Base-by-base conservation (phyloP, 2,113 vertebrate genomes). In the Varanus salvator region DNA sequence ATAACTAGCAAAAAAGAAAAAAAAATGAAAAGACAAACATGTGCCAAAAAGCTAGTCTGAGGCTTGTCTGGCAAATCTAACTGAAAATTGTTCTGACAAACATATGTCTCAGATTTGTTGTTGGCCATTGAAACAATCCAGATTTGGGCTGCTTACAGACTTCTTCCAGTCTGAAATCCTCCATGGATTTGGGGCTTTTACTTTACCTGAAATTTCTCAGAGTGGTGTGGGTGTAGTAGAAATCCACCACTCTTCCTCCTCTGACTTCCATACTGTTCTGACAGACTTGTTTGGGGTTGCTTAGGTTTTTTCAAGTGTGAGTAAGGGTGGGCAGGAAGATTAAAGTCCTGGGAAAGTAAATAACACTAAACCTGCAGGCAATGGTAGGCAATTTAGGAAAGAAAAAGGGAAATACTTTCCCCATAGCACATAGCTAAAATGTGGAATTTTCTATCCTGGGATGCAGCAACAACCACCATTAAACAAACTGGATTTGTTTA, bases 41-140 rank as follows among this genome's bases (percentile, higher is more conserved):
- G 9, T 84, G 83, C 83, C 64, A 84, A 69, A 69, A 38, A 27
- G 71, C 83, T 12, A 86, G 52, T 86, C 50, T 34, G 48, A 54
- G 31, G 84, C 21, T n/a, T 57, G 25, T 66, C 75, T 87, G 74
- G 57, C 74, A 87, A 87, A 78, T 50, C 25, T 66, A 48, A 34
- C 19, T 23, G 69, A 85, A 85, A 44, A 57, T 2, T 74, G 71
- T 50, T 85, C 69, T 34, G 29, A 72, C 31, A 74, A 74, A 54
- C 68, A 85, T 85, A 72, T 71, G 31, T 29, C 84, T 74, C 84
- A 54, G 84, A 54, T 85, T 85, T 85, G 84, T 52, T 23, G 69
- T 85, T 54, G 69, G 68, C 69, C 27, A 52, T 23, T 85, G 84
- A 71, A 72, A 52, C 44, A 31, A 72, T 21, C 48, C 44, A 72